Conservation (phyloP, 2,113 vertebrate genomes). For the Indicator indicator region DNA sequence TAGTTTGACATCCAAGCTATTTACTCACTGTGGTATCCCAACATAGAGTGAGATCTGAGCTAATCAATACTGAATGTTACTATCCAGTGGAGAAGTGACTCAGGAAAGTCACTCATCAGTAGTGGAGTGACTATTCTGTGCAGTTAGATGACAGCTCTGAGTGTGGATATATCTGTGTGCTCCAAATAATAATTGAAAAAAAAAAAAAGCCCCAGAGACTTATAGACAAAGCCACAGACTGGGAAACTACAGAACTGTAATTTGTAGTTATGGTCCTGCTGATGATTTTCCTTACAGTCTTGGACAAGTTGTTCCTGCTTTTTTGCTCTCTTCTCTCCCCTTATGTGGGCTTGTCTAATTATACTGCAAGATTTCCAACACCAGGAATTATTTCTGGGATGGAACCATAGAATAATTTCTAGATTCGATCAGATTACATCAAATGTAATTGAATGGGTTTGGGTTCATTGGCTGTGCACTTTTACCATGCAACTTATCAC, state of each 20-base stretch:
- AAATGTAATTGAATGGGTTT: slow-evolving; percentile 23
- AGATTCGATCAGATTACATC: not conserved
- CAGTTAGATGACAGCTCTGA: not conserved
- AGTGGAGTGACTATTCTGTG: not conserved
- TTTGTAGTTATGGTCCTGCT: not conserved
- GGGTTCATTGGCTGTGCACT: slow-evolving; percentile 1
- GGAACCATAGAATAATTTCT: slow-evolving; percentile 7
- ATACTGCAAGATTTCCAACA: not conserved
- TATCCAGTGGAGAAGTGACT: not conserved
- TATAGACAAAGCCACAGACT: not conserved
- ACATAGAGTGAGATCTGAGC: not conserved
- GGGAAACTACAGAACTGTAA: not conserved
- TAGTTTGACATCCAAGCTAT: not conserved
- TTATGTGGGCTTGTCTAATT: not conserved
- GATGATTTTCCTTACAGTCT: not conserved
- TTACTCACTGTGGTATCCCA: not conserved
- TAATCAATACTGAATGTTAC: not conserved
- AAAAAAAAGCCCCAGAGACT: not conserved
- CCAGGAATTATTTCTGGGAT: slow-evolving; percentile 25
- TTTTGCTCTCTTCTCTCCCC: not conserved
- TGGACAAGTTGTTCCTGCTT: not conserved
- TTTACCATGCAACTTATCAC: slow-evolving; percentile 34
- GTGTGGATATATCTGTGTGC: not conserved
- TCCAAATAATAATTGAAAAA: not conserved
- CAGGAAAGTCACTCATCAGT: not conserved